These are phyloP conservation scores for Ammospiza nelsoni DNA, from an alignment of 2,113 vertebrate species.

Conservation along the genomic window DNA sequence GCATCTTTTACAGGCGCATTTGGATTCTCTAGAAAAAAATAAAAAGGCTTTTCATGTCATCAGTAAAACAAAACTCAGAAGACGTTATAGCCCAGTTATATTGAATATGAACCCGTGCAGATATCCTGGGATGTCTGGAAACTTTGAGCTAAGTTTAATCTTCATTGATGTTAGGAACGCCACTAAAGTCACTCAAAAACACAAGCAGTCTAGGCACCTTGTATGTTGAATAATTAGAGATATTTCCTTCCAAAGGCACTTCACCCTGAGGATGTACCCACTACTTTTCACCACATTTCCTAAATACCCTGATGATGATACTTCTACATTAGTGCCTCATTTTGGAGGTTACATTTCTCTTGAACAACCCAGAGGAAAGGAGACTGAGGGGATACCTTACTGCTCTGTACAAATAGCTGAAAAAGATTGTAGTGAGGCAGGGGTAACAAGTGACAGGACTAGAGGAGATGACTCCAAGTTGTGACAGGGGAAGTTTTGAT, in stretches of 20 bases:
- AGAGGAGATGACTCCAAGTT: background rate
- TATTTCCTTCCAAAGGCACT: background rate
- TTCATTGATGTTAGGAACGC: background rate
- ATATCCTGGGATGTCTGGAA: background rate
- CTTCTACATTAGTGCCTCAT: background rate
- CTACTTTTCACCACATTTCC: background rate
- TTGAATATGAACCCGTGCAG: background rate
- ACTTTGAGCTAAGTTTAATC: background rate
- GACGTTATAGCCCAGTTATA: background rate
- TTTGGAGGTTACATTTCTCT: background rate
- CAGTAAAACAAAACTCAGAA: background rate
- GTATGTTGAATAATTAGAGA: background rate
- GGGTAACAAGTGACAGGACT: background rate
- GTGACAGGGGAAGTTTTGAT: background rate
- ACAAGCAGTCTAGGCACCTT: background rate
- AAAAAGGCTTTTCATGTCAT: background rate
- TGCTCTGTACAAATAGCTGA: background rate
- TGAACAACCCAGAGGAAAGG: background rate
- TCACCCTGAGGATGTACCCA: background rate
- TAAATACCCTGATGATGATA: background rate
- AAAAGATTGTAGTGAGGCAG: rapidly evolving
- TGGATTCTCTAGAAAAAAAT: background rate
- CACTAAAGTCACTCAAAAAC: background rate
- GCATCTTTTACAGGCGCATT: background rate
- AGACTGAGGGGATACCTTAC: too few relatives aligned